Conservation (phyloP, 2,113 vertebrate genomes). For the Apus apus region DNA sequence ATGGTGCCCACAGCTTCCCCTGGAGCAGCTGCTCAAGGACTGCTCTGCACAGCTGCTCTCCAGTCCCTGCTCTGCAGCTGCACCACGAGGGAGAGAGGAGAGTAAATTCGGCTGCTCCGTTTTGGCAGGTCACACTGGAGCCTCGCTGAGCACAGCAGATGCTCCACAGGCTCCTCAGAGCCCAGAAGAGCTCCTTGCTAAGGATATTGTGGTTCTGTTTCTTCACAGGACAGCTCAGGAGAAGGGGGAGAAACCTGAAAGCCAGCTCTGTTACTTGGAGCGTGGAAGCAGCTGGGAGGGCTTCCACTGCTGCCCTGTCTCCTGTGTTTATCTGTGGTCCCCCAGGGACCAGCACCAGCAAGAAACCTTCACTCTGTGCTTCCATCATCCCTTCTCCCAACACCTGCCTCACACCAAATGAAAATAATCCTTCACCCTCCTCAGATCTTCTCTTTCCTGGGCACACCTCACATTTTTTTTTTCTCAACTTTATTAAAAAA, state of each 20-base stretch:
- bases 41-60: not conserved
- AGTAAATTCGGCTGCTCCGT: not conserved
- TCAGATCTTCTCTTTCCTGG: not conserved
- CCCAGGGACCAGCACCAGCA: not conserved
- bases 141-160: not conserved
- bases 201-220: not conserved
- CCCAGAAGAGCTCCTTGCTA: not conserved
- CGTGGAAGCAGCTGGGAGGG: not conserved
- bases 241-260: not conserved
- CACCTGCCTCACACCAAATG: not conserved
- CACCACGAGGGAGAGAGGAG: not conserved
- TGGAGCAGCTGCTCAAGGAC: not conserved
- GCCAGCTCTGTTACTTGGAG: not conserved
- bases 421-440: not conserved
- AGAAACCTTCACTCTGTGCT: rapidly evolving
- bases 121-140: not conserved
- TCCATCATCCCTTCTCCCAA: not conserved
- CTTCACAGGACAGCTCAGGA: not conserved
- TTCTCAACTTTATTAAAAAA: not conserved
- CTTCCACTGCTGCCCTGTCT: not conserved
- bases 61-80: not conserved
- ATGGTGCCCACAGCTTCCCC: no score
- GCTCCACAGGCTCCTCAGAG: not conserved
- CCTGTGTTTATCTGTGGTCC: not conserved
- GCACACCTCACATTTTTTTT: not conserved